Base-by-base conservation (phyloP, 2,888 invertebrate genomes). In the Parelbella ahira region DNA sequence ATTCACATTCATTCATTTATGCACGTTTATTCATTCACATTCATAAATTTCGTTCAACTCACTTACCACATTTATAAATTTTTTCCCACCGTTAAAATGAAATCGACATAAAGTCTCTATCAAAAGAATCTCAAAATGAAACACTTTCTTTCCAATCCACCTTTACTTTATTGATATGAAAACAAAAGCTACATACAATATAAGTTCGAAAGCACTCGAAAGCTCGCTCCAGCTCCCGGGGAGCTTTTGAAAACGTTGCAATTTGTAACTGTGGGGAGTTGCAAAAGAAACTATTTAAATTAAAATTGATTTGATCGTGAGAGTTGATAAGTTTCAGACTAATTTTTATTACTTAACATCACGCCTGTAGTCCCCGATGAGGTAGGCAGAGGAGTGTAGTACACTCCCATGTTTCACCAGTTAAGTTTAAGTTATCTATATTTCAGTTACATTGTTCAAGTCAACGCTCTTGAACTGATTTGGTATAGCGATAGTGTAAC, bases 201-300 rank as follows among this genome's bases (percentile, higher is more conserved):
- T 29, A 9, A 27, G 7, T 15, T 41, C 25, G 33, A 41, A 32
- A 32, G 32, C 23, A 32, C 20, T 39, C 24, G 25, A 39, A 41
- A 41, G 25, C 18, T 33, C 19, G 19, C 18, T 28, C 9, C 15
- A 41, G 10, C 20, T 20, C 41, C 41, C 20, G 21, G 41, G 41
- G 41, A 21, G 33, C 41, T 41, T 41, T 39, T 41, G 27, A 34
- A 41, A 41, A 41, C 27, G 21, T 33, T 21, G 21, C 41, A 41
- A 41, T 33, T 41, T 21, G 12, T 41, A 41, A 27, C 10, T 25
- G 27, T n/a, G n/a, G n/a, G n/a, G n/a, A n/a, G n/a, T n/a, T 27
- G 1, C 29, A 4, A 32, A 38, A 39, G 11, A 19, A 30, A 25
- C 32, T 19, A 11, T n/a, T n/a, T n/a, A n/a, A n/a, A n/a, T n/a